Percentiles rank a stretch among this genome's conserved stretches.
Conservation (phyloP, 2,888 invertebrate species). For the Lithosia quadra region DNA sequence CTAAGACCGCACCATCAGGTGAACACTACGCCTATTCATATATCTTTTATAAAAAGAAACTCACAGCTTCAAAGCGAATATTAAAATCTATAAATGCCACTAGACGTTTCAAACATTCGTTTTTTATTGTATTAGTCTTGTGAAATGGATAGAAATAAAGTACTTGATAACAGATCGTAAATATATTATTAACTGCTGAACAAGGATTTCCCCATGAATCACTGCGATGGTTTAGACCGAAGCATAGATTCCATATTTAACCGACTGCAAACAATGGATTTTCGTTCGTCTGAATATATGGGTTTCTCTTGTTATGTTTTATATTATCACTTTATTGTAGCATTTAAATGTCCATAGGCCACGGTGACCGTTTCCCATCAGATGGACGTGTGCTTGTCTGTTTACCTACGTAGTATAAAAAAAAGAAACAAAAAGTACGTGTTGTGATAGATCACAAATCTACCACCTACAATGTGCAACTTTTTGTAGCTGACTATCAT, state of each 20-base stretch:
- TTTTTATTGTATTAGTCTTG: background rate
- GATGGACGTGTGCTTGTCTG: too few species aligned
- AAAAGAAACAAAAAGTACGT: too few species aligned
- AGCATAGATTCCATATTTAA: background rate
- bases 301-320: too few species aligned
- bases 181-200: constrained; percentile 7
- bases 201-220: constrained; percentile 15
- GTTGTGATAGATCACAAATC: too few species aligned
- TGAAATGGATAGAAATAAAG: constrained; percentile 5
- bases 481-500: too few species aligned
- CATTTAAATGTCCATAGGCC: too few species aligned
- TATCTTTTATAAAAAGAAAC: background rate
- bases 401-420: too few species aligned
- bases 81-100: background rate
- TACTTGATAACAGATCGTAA: constrained; percentile 11
- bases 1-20: background rate
- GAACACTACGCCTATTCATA: background rate
- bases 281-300: too few species aligned
- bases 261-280: background rate
- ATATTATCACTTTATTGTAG: too few species aligned
- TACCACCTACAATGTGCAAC: too few species aligned
- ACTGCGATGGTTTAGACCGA: background rate
- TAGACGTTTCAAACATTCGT: background rate
- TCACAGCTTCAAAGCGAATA: background rate
- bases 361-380: too few species aligned